These are phyloP conservation scores for Apotomis betuletana DNA, from an alignment of 2,888 invertebrate genomes.

Conservation along the genomic window DNA sequence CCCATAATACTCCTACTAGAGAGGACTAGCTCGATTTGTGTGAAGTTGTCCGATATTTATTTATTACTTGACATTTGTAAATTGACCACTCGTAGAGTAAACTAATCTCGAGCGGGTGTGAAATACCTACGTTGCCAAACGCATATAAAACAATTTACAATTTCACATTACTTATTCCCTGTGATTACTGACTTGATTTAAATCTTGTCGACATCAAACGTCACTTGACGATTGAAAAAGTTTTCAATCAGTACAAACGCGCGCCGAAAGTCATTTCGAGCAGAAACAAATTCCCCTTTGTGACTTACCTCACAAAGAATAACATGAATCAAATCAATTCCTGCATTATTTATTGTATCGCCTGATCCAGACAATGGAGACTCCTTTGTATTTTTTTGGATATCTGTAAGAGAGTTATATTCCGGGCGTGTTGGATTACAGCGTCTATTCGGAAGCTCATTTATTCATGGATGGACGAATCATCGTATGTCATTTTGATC, in stretches of 20 bases:
- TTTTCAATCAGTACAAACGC: slow-evolving; percentile 33
- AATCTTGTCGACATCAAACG: slow-evolving; percentile 9
- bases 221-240: slow-evolving; percentile 32
- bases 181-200: slow-evolving; percentile 4
- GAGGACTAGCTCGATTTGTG: no score
- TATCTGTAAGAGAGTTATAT: slow-evolving; percentile 17
- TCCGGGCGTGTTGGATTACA: slow-evolving; percentile 12
- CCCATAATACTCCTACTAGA: no score
- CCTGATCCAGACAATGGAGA: slow-evolving; percentile 27
- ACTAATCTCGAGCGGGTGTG: no score
- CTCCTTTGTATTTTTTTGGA: slow-evolving; percentile 17
- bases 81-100: no score
- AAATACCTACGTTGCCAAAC: no score
- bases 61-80: no score
- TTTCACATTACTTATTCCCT: not conserved
- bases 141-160: no score
- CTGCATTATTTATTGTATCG: slow-evolving; percentile 52
- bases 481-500: not conserved
- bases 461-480: slow-evolving; percentile 10
- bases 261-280: slow-evolving; percentile 30
- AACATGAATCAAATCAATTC: slow-evolving; percentile 42
- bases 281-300: slow-evolving; percentile 47
- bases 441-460: slow-evolving; percentile 5
- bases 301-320: slow-evolving; percentile 47
- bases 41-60: no score